These are phyloP conservation scores for Eospalax fontanierii DNA, from an alignment of 2,797 vertebrate species.

Conservation along the genomic window DNA sequence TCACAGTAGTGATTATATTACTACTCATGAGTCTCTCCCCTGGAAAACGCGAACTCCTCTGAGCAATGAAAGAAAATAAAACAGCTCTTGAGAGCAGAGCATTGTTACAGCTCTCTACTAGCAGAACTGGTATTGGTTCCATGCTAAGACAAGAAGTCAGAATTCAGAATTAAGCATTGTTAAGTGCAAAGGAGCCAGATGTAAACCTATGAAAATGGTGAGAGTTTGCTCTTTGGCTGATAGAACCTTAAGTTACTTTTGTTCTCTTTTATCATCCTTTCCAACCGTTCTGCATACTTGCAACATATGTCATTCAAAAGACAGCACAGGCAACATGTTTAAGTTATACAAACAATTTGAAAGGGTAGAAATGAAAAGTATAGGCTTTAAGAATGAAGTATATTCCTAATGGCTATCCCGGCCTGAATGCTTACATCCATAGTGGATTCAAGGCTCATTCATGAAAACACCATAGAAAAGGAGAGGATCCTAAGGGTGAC, in stretches of 20 bases:
- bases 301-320: slow-evolving; percentile 21
- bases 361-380: slow-evolving; percentile 37
- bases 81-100: neutral
- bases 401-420: slow-evolving; percentile 55
- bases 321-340: slow-evolving; percentile 20
- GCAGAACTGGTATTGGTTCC: neutral
- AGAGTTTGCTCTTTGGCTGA: neutral
- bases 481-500: slow-evolving; percentile 91
- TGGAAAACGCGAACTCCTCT: neutral
- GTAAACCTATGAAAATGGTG: slow-evolving; percentile 61
- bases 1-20: neutral
- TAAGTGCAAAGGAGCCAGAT: neutral
- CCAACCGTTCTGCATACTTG: neutral
- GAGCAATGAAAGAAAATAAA: slow-evolving; percentile 25
- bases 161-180: neutral
- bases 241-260: slow-evolving; percentile 22
- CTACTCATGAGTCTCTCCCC: neutral
- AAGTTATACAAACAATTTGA: slow-evolving; percentile 36
- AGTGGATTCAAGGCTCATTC: slow-evolving; percentile 91
- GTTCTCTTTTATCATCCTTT: slow-evolving; percentile 28
- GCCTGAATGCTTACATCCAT: slow-evolving; percentile 26
- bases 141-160: slow-evolving; percentile 1
- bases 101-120: neutral
- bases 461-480: slow-evolving; percentile 91
- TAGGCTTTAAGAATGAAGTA: slow-evolving; percentile 16